Evolutionary conservation across 2,888 invertebrate species (phyloP), one percentile per base, ranked within the genome.

Genomic region (Leptura quadrifasciata): DNA sequence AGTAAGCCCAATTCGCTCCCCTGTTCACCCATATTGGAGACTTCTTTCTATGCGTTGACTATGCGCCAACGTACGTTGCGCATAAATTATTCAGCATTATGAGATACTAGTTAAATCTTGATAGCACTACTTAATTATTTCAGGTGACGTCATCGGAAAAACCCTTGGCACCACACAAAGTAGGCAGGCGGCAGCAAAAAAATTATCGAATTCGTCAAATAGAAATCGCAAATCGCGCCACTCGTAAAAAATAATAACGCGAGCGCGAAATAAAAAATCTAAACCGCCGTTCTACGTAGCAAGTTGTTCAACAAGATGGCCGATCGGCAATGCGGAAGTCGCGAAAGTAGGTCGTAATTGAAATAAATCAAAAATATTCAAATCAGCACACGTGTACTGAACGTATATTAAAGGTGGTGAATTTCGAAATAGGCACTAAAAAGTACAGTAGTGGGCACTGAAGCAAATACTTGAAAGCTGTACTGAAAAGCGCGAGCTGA

Each of bases 271-370:
- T 17, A 74, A 75, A 72, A 64, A 69, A 74, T 21, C 9, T 12
- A 35, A 54, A 31, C 57, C 18, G 39, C 54, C 67, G 68, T 52
- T 69, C 60, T 57, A 75, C 68, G 74, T 74, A 74, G 70, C 73
- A 57, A 63, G 57, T 74, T 76, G 74, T 72, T 75, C 88, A 79
- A 83, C 84, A 90, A 88, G 88, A 89, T 89, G 89, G 88, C 89
- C 83, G 86, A 87, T 88, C 61, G 61, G 52, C 87, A 88, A 89
- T 89, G 89, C 90, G 90, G 90, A 90, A 91, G 88, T 90, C 86
- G 82, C 81, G 87, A 89, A 90, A 90, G 86, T 90, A 89, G 90
- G 89, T 89, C 89, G 89, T 73, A 72, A 57, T 21, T 21, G 63
- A 61, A 75, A 58, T 64, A 64, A 69, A 69, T 74, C 17, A 54